Conservation (phyloP, 2,797 vertebrate species). For the Chrysocyon brachyurus region DNA sequence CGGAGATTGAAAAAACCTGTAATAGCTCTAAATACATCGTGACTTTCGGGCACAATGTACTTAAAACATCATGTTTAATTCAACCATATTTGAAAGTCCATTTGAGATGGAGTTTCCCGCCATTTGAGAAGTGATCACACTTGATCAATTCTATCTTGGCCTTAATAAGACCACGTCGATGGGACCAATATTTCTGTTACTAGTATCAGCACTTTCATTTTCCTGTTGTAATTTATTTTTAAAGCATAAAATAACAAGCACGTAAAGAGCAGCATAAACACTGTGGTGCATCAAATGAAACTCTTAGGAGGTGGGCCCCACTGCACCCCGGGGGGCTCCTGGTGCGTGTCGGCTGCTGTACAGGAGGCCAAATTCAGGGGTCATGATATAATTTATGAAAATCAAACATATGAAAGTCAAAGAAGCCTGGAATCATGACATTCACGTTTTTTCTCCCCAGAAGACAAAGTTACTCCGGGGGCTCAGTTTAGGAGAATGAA, state of each 20-base stretch:
- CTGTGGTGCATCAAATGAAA: not conserved
- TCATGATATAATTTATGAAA: not conserved
- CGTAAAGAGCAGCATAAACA: not conserved
- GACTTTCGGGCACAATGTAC: not conserved
- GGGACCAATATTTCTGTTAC: not conserved
- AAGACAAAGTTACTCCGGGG: not conserved
- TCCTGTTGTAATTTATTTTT: not conserved
- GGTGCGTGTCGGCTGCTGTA: not conserved
- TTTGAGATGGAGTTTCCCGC: not conserved
- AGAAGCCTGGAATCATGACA: not conserved
- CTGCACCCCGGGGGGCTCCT: no score
- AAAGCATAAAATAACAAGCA: not conserved
- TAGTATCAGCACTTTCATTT: not conserved
- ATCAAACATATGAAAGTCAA: not conserved
- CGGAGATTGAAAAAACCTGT: not conserved
- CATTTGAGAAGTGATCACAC: not conserved
- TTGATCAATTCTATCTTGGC: not conserved
- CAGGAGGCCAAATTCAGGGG: not conserved
- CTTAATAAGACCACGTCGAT: not conserved
- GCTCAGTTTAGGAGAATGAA: not conserved
- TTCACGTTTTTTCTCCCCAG: not conserved
- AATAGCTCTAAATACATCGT: not conserved
- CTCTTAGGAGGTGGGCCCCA: not conserved
- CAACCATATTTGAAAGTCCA: not conserved
- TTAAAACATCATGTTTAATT: not conserved